These are phyloP conservation scores for Rhimphoctona megacephalus DNA, from an alignment of 2,888 invertebrate species.

Conservation along the genomic window DNA sequence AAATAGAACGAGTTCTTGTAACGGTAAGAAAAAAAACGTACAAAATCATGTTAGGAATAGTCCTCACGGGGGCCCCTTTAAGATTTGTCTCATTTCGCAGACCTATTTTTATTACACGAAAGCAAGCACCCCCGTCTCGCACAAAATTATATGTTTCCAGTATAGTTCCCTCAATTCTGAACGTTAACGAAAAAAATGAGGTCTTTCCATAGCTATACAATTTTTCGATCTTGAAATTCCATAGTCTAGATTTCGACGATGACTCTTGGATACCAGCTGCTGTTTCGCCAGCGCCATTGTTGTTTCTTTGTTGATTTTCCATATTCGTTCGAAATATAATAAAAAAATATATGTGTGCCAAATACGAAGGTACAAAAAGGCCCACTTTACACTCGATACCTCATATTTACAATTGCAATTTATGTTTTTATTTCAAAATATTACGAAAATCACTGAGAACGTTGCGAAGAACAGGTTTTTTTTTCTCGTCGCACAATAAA, in stretches of 20 bases:
- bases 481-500: background rate
- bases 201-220: conserved; percentile 1
- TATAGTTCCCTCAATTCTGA: background rate
- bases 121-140: conserved; percentile 75
- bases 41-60: conserved; percentile 41
- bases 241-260: conserved; percentile 12
- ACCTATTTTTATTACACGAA: conserved; percentile 36
- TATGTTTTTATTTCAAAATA: background rate
- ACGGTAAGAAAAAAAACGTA: conserved; percentile 28
- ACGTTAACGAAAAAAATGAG: conserved; percentile 42
- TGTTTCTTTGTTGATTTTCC: conserved; percentile 32
- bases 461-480: background rate
- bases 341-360: background rate
- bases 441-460: background rate
- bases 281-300: conserved; percentile 11
- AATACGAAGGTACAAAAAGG: background rate
- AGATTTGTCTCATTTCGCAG: conserved; percentile 59
- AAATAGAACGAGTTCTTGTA: conserved; percentile 11
- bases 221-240: conserved; percentile 17
- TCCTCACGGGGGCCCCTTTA: conserved; percentile 66
- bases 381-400: conserved; percentile 24
- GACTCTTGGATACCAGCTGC: conserved; percentile 49
- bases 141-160: conserved; percentile 82
- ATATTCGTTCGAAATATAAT: conserved; percentile 24
- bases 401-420: conserved; percentile 15